Evolutionary conservation across 2,888 invertebrate genomes (phyloP), one percentile per base, ranked within the genome.

Genomic region (Thysanoteuthis rhombus): DNA sequence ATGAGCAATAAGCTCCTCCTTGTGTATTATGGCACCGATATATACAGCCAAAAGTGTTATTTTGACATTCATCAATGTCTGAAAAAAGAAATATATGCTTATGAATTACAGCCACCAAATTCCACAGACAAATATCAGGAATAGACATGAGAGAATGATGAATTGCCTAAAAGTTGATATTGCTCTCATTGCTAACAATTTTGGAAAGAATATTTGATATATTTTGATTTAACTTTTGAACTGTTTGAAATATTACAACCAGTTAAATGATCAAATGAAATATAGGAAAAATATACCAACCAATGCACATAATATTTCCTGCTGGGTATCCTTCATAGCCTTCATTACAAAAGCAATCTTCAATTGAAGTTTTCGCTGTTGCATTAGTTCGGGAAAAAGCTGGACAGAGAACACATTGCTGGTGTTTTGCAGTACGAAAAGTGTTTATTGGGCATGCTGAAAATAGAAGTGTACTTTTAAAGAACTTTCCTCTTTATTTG

Each of bases 1-100:
- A 96, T n/a, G 93, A 89, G 93, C 96, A 96, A 58, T 94, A 93
- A 36, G 94, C 94, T 10, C 94, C 94, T 4, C 95, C 95, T 36
- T 90, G 91, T 0, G 94, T 95, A 89, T 95, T 95, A 28, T 93
- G 91, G 90, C 95, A 95, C 42, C 90, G 92, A 89, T 95, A 94
- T 36, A 94, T 94, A 94, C 95, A 95, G 22, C 93, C 94, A 28
- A 94, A 93, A 38, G 94, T 90, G 5, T 91, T 93, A 5, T n/a
- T 58, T 22, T 94, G 92, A 52, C 95, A 95, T 92, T 94, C 95
- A 91, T 95, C 93, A 32, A 94, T 90, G 90, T 94, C 95, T 95
- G 93, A 32, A 93, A 92, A 92, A 32, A 92, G 32, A 40, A 40
- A 75, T 36, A 75, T n/a, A 75, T 75, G 12, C 4, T n/a, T n/a